Percentiles rank a stretch among this genome's conserved stretches.
Evolutionary conservation across 2,797 vertebrate species (phyloP).

Genomic region (Spinus olivaceus): DNA sequence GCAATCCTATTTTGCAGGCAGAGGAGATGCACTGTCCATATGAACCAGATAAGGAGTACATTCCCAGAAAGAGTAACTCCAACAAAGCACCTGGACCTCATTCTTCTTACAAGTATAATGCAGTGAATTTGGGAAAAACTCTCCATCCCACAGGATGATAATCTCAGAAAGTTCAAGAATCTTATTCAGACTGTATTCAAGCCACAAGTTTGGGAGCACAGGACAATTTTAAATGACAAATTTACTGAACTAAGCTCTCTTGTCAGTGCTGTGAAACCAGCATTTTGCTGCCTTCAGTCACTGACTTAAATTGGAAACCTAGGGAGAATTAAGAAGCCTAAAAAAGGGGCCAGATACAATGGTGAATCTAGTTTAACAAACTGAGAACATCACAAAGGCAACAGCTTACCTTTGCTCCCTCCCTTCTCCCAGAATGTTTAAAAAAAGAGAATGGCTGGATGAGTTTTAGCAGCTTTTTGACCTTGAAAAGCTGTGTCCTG

Average conservation of each 20-base stretch:
- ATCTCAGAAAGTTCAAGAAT: neutral
- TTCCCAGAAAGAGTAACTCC: neutral
- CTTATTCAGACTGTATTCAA: neutral
- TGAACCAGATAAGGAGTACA: neutral
- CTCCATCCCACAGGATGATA: neutral
- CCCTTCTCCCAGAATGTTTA: neutral
- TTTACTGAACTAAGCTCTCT: neutral
- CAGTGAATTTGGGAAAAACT: neutral
- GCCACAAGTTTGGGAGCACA: neutral
- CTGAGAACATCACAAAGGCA: neutral
- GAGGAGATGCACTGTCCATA: neutral
- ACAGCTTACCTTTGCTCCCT: neutral
- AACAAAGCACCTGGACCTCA: neutral
- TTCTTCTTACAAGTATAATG: neutral
- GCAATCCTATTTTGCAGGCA: neutral
- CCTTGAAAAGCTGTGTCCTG: neutral
- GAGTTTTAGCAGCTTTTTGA: neutral
- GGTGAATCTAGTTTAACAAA: neutral
- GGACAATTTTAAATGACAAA: constrained; percentile 20
- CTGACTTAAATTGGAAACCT: neutral
- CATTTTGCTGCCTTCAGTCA: constrained; percentile 24
- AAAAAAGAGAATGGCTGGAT: neutral
- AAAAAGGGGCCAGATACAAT: neutral
- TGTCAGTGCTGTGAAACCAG: neutral
- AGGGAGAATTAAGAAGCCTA: constrained; percentile 4